These are phyloP conservation scores for Phrynocephalus vlangalii DNA, from an alignment of 2,797 vertebrate genomes.

Conservation along the genomic window DNA sequence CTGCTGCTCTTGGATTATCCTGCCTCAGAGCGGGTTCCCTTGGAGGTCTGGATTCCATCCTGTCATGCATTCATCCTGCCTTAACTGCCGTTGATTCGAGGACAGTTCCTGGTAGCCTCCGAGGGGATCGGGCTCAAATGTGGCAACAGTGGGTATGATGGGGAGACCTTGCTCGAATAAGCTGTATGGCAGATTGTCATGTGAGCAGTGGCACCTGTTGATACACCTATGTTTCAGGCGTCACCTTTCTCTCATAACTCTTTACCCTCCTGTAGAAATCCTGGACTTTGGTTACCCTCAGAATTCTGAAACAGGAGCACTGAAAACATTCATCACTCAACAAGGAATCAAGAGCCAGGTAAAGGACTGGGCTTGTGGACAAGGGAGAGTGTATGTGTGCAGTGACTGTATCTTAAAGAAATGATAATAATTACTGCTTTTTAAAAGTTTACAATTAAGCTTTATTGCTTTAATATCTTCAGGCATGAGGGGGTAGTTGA, in stretches of 20 bases:
- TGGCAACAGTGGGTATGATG: background rate
- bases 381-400: background rate
- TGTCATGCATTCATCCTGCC: background rate
- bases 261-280: constrained; percentile 86
- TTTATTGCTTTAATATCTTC: background rate
- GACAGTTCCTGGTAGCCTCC: background rate
- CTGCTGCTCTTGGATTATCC: constrained; percentile 33
- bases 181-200: background rate
- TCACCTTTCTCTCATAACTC: constrained; percentile 45
- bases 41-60: constrained; percentile 24
- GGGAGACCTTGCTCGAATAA: background rate
- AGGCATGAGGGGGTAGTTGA: background rate
- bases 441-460: too few species aligned
- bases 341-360: constrained; percentile 99
- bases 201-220: constrained; percentile 11
- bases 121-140: background rate
- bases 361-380: constrained; percentile 49
- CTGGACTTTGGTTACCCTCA: constrained; percentile 99
- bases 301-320: constrained; percentile 97
- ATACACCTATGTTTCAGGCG: background rate
- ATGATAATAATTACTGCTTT: too few species aligned
- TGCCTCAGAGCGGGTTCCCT: constrained; percentile 1
- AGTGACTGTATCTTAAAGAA: background rate
- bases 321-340: constrained; percentile 99
- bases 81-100: constrained; percentile 17